Base-by-base conservation (phyloP, 2,888 invertebrate genomes). In the Pheosia tremula region DNA sequence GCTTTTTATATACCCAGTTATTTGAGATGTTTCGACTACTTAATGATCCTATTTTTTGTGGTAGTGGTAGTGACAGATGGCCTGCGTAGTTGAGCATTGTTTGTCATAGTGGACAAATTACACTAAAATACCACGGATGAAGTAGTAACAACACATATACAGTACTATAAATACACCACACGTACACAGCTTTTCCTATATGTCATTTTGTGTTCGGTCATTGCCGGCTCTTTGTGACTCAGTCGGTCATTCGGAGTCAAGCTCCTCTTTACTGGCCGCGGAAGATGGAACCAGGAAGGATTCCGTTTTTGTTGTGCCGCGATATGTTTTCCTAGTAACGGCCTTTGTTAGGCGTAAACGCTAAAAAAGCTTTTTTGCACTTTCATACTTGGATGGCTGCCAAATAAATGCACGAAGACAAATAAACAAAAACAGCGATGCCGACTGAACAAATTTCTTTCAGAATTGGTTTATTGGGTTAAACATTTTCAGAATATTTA, bases 211-310 rank as follows among this genome's bases (percentile, higher is more conserved):
- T 84, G 74, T 64, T 63, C 67, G 78, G 80, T 77, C 79, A 76
- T 79, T 80, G 82, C 69, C 70, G 72, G 73, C 74, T 80, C 89
- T 89, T 89, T 89, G 89, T 88, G 87, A 85, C 68, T 87, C 86
- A 86, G 71, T 67, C 71, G 65, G 68, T 69, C 67, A 68, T 63
- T 70, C 64, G 72, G 61, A 75, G 76, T 75, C 69, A 72, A 72
- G 71, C 72, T 77, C 67, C 63, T 77, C 75, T 72, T 74, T 70
- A 74, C 67, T 60, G 67, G 63, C 77, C 74, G 69, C 82, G 81
- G 79, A 81, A 83, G 79, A 80, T 83, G 79, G 74, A 83, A 85
- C 79, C 72, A 85, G 87, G 88, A 89, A 89, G 79, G 68, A 72
- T 66, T 45, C 64, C 37, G 75, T 75, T 82, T 82, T 82, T 83